Evolutionary conservation across 2,797 vertebrate species (phyloP), one percentile per base, ranked within the genome.

Genomic region (Chaetodon trifasciatus): DNA sequence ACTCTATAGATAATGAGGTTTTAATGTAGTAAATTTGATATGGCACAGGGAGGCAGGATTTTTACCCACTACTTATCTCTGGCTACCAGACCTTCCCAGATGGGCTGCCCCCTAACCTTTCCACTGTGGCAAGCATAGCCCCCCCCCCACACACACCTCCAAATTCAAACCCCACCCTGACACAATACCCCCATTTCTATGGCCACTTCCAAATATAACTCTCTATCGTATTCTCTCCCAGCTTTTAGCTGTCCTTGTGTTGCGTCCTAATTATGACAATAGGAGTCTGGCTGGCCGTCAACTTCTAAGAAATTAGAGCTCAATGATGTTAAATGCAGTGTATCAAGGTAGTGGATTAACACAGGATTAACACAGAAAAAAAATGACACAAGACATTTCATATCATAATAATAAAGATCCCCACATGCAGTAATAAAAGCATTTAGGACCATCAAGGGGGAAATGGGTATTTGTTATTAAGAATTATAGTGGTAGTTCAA

Each of bases 21-120:
- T 93, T 92, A 94, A 94, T 91, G 89, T 86, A 92, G 89, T 86
- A 91, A 90, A 93, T 92, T 90, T 92, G 88, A 92, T 90, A 91
- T 86, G 90, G 87, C 70, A 57, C 79, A 85, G 74, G 72, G 86
- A 90, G 84, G 80, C 76, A 76, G 85, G 85, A 88, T 86, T 90
- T 89, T 71, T 32, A 69, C 74, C 79, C 69, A 71, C 28, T 74
- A 92, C 92, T 94, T 94, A 94, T 94, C 93, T 93, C 91, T 78
- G 58, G 80, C 92, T 85, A 63, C 72, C 94, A 94, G 93, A 89
- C 92, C 62, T 88, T 88, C 90, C 87, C 89, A 86, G 89, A 87
- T 82, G 82, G 78, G 64, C 79, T 91, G 91, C 83, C 92, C 93
- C 71, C 67, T 89, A 85, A 90, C 92, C 93, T 88, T 85, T 75